Evolutionary conservation across 2,113 vertebrate genomes (phyloP), one percentile per base, ranked within the genome.

Genomic region (Pseudopipra pipra): DNA sequence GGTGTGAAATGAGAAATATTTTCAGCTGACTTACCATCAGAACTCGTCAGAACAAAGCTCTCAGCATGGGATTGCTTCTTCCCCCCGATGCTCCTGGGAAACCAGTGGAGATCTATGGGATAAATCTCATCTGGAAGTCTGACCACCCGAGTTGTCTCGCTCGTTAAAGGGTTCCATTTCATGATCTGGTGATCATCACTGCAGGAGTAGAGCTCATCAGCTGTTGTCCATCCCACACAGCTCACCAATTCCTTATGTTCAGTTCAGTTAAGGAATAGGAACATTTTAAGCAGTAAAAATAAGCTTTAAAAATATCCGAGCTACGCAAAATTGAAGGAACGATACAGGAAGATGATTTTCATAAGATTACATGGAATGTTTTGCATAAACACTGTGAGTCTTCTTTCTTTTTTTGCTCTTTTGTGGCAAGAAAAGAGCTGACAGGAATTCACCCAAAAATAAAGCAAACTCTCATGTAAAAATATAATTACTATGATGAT

Each of bases 161-260:
- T 97, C 30, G 97, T 99, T 92, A 99, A 89, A 62, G 99, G 97
- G 97, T 99, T 99, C 99, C 99, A 99, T 31, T 96, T 99, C 81
- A 99, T 96, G 41, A 99, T 98, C 75, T 99, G 99, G 96, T 99
- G 99, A 87, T 99, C 99, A 75, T 99, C 99, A 9, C 99, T 98
- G 95, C 99, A 99, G 3, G 99, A 99, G 96, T 98, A 99, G 17
- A 99, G 93, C 83, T 99, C 99, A 12, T 99, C 99, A 28, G 99
- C 98, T 39, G 98, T 98, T 10, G 98, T 99, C 99, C 99, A 99
- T 12, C 99, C 99, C 61, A 99, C 98, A 85, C 99, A 99, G 96
- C 99, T 99, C 83, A 99, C 99, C 92, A 99, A 85, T 82, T 99
- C 99, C 89, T 98, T 98, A 99, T 99, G 99, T 99, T 86, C 73